Evolutionary conservation across 2,113 vertebrate species (phyloP).

Genomic region (Grammatotria lemairii): DNA sequence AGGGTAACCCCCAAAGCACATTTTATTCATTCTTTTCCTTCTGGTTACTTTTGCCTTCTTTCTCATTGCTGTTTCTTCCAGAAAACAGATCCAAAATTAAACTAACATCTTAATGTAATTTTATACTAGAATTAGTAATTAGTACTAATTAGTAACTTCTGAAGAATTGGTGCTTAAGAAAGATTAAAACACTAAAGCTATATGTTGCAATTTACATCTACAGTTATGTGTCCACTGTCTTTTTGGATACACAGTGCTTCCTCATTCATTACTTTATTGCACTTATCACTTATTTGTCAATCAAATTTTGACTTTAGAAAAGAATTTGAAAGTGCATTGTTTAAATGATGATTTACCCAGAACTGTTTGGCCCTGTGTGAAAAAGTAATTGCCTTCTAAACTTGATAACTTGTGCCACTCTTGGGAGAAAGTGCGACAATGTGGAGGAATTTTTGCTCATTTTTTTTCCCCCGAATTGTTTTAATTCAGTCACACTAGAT

Average conservation of each 20-base stretch:
- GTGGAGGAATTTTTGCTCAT: neutral
- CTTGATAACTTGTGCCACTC: neutral
- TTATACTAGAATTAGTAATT: neutral
- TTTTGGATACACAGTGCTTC: neutral
- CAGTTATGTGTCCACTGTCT: neutral
- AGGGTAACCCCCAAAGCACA: neutral
- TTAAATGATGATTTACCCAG: neutral
- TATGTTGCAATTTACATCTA: neutral
- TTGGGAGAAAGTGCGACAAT: neutral
- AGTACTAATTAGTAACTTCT: neutral
- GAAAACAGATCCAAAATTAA: neutral
- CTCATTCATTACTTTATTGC: neutral
- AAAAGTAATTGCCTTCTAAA: neutral
- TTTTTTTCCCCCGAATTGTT: accelerated
- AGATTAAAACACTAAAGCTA: neutral
- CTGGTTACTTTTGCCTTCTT: neutral
- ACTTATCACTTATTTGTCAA: neutral
- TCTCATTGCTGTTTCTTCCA: neutral
- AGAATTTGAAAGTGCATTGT: neutral
- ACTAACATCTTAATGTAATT: neutral
- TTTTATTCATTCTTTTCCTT: neutral
- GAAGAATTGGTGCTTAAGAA: neutral
- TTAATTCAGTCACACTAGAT: neutral
- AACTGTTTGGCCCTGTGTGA: neutral
- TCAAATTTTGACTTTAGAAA: neutral